Conservation (phyloP, 2,797 vertebrate species). For the Neostethus bicornis region DNA sequence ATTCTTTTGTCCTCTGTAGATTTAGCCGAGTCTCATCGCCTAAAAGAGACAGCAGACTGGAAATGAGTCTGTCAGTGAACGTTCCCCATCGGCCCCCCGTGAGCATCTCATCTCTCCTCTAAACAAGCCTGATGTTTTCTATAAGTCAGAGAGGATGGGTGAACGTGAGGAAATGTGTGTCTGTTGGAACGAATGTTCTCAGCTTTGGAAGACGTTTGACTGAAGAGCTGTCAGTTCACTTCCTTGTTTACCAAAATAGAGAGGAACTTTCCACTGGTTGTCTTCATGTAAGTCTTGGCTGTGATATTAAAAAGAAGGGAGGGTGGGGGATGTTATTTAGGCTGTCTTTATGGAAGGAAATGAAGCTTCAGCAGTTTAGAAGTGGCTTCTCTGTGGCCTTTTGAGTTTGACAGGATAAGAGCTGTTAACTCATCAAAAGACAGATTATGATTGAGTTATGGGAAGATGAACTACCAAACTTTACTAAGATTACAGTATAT, state of each 20-base stretch:
- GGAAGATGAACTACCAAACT: constrained; percentile 29
- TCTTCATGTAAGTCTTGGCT: constrained; percentile 44
- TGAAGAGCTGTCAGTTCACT: constrained; percentile 51
- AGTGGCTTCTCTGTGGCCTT: constrained; percentile 39
- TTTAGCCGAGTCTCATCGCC: constrained; percentile 62
- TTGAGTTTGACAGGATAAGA: constrained; percentile 33
- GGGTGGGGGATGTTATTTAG: constrained; percentile 64
- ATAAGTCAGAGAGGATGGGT: constrained; percentile 23
- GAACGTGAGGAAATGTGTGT: constrained; percentile 18
- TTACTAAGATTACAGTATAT: constrained; percentile 37
- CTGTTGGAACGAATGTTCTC: constrained; percentile 32
- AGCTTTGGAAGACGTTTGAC: constrained; percentile 65
- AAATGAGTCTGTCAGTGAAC: constrained; percentile 38
- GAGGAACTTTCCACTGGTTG: constrained; percentile 48
- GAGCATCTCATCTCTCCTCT: constrained; percentile 35
- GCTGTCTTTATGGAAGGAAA: constrained; percentile 47
- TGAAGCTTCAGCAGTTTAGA: constrained; percentile 44
- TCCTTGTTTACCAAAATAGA: constrained; percentile 65
- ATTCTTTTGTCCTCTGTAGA: constrained; percentile 70
- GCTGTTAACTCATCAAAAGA: constrained; percentile 52
- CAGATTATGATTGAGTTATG: constrained; percentile 32
- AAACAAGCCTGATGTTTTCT: constrained; percentile 38
- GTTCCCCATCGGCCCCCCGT: neutral
- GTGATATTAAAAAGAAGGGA: constrained; percentile 53
- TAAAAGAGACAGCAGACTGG: constrained; percentile 45